Evolutionary conservation across 2,113 vertebrate genomes (phyloP).

Genomic region (Salminus brasiliensis): DNA sequence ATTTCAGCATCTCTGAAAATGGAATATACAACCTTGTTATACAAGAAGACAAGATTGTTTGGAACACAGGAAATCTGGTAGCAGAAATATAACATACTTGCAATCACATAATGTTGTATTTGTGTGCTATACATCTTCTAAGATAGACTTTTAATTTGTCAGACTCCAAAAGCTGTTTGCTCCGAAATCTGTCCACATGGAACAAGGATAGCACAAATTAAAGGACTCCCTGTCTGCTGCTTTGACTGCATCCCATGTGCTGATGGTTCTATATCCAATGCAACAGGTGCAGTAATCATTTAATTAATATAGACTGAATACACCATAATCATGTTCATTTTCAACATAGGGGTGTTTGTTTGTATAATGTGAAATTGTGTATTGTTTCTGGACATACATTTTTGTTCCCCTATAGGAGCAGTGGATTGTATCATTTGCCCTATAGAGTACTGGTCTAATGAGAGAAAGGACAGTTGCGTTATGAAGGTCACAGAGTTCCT

Average conservation of each 20-base stretch:
- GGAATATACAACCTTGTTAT: slow-evolving; percentile 64
- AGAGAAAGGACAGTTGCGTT: slow-evolving; percentile 46
- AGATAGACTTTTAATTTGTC: neutral
- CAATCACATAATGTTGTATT: too few relatives aligned
- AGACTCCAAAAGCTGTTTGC: slow-evolving; percentile 72
- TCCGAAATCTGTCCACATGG: slow-evolving; percentile 68
- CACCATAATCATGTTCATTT: too few relatives aligned
- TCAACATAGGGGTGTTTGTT: too few relatives aligned
- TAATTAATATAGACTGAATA: too few relatives aligned
- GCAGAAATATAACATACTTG: neutral
- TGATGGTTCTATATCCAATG: slow-evolving; percentile 70
- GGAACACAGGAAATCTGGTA: slow-evolving; percentile 69
- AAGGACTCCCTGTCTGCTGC: slow-evolving; percentile 59
- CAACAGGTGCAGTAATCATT: slow-evolving; percentile 56
- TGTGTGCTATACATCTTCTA: neutral
- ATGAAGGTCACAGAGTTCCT: slow-evolving; percentile 54
- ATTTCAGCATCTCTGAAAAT: slow-evolving; percentile 66
- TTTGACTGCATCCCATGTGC: slow-evolving; percentile 64
- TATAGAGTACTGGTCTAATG: slow-evolving; percentile 53
- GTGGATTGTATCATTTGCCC: slow-evolving; percentile 58
- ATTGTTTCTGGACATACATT: neutral
- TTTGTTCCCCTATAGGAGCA: slow-evolving; percentile 49
- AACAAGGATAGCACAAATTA: slow-evolving; percentile 72
- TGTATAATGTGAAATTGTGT: too few relatives aligned
- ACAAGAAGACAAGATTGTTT: slow-evolving; percentile 67